Conservation (phyloP, 64 coral and sea anemone species). For the Acropora tenuis region DNA sequence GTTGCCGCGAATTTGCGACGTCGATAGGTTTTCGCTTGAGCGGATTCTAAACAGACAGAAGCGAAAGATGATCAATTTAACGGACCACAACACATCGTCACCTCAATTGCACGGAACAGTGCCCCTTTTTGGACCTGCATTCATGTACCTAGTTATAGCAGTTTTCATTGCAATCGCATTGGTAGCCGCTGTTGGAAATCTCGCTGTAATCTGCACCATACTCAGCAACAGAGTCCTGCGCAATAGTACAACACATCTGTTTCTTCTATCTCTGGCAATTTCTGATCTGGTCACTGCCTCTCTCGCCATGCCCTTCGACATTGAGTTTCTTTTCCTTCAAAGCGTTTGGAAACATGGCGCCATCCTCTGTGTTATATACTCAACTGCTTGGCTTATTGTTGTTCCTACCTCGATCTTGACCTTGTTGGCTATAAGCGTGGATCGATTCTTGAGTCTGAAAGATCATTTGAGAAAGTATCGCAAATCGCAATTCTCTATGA, state of each 20-base stretch:
- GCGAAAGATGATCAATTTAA: background rate
- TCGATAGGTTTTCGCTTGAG: too few species aligned
- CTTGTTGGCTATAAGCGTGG: constrained; percentile 34
- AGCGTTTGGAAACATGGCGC: constrained; percentile 40
- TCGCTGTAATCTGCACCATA: constrained; percentile 34
- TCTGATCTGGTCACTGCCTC: constrained; percentile 46
- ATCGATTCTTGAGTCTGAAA: constrained; percentile 50
- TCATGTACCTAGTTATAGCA: background rate
- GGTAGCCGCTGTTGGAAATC: constrained; percentile 38
- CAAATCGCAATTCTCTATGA: constrained; percentile 45
- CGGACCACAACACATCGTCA: background rate
- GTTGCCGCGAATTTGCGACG: background rate
- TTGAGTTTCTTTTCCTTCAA: constrained; percentile 25
- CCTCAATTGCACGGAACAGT: background rate
- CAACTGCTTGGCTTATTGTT: background rate
- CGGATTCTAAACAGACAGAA: background rate
- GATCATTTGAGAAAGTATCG: constrained; percentile 53
- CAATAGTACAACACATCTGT: constrained; percentile 18
- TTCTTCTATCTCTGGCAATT: constrained; percentile 39
- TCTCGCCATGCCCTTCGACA: constrained; percentile 7
- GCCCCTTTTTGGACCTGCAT: background rate
- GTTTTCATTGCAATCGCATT: constrained; percentile 8
- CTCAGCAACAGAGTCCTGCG: constrained; percentile 16
- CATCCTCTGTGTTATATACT: constrained; percentile 13
- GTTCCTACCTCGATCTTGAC: constrained; percentile 58